phyloP scores from a whole-genome alignment of 1,140 invertebrate species.

The Drosophila varians region DNA sequence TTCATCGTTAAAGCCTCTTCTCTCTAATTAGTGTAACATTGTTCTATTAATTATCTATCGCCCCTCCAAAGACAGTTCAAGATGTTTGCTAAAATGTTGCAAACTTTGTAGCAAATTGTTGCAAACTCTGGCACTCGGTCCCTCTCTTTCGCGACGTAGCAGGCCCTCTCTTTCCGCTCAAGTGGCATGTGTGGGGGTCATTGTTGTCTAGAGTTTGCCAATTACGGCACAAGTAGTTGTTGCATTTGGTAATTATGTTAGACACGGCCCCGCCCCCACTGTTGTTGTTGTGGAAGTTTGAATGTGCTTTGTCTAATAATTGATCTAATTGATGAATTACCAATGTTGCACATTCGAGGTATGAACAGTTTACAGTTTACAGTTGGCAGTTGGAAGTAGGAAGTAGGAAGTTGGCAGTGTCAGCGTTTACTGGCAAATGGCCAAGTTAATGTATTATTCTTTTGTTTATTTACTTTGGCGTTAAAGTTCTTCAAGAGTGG shows the following conservation, averaged over 20 bases:
- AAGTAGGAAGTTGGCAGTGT: too few species aligned
- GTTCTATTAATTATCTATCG: constrained; percentile 33
- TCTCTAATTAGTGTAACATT: constrained; percentile 12
- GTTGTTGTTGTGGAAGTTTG: not conserved
- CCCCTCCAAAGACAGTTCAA: constrained; percentile 21
- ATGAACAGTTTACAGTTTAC: not conserved
- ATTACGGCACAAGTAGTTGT: constrained; percentile 39
- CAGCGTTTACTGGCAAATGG: too few species aligned
- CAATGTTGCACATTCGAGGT: not conserved
- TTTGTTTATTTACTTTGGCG: too few species aligned
- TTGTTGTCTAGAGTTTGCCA: constrained; percentile 44
- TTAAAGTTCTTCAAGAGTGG: too few species aligned
- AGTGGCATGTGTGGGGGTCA: constrained; percentile 22
- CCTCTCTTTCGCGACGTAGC: too few species aligned
- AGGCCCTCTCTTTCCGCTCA: constrained; percentile 1
- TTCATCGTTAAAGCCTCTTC: not conserved
- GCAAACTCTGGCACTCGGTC: constrained; percentile 21
- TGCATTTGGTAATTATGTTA: constrained; percentile 19
- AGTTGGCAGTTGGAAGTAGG: too few species aligned
- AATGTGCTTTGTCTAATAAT: constrained; percentile 6
- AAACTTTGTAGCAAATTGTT: constrained; percentile 33
- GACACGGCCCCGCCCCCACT: constrained; percentile 1
- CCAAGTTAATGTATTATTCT: too few species aligned
- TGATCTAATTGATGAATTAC: constrained; percentile 28
- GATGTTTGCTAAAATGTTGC: constrained; percentile 34